These are phyloP conservation scores for Orgyia antiqua DNA, from an alignment of 2,888 invertebrate species.

Conservation along the genomic window DNA sequence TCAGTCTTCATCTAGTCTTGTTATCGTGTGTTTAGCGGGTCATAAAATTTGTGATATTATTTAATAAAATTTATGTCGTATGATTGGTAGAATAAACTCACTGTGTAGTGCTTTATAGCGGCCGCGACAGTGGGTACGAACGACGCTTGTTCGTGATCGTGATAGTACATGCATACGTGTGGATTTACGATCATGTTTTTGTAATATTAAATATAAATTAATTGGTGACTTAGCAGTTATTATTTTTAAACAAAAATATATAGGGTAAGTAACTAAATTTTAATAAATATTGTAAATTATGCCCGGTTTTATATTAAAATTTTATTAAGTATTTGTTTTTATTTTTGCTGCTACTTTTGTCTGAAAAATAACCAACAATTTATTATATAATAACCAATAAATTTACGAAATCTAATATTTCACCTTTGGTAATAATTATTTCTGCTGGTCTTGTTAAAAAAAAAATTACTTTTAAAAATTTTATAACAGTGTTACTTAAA, in stretches of 20 bases:
- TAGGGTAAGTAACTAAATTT: background rate
- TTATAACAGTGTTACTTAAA: too few relatives aligned
- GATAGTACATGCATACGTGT: slow-evolving; percentile 51
- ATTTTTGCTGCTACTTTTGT: too few relatives aligned
- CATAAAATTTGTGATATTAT: slow-evolving; percentile 15
- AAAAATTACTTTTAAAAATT: too few relatives aligned
- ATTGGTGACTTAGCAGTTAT: slow-evolving; percentile 6
- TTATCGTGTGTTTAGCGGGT: slow-evolving; percentile 32
- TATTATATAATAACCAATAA: too few relatives aligned
- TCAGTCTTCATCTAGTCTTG: slow-evolving; percentile 39
- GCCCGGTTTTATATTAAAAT: too few relatives aligned
- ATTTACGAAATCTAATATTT: too few relatives aligned
- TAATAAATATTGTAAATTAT: background rate
- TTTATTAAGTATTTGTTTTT: too few relatives aligned
- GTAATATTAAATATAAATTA: slow-evolving; percentile 21
- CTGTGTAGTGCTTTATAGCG: slow-evolving; percentile 25
- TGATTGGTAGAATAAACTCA: slow-evolving; percentile 10
- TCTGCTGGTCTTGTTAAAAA: too few relatives aligned
- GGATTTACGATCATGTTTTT: slow-evolving; percentile 40
- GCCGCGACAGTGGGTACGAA: slow-evolving; percentile 24
- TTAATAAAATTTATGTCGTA: slow-evolving; percentile 10
- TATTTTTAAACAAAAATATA: slow-evolving; percentile 4
- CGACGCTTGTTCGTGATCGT: slow-evolving; percentile 36
- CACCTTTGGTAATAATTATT: too few relatives aligned
- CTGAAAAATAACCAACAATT: too few relatives aligned